These are phyloP conservation scores for Deroplatys truncata DNA, from an alignment of 2,888 invertebrate species.

Conservation along the genomic window DNA sequence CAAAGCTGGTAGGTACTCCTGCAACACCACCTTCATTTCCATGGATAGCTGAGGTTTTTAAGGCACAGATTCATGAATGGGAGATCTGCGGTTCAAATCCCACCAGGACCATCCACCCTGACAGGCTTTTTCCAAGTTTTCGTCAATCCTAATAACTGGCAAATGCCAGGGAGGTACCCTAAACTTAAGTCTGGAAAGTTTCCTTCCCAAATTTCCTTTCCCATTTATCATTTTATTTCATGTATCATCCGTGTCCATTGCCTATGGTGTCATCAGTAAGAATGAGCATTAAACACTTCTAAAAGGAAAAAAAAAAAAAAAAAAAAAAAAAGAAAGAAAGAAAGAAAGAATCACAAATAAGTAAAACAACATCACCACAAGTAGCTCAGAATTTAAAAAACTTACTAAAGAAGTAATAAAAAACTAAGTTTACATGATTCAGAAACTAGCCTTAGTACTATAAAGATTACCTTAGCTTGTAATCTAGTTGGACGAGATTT, in stretches of 20 bases:
- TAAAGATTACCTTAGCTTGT: constrained; percentile 59
- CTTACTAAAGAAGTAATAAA: neutral
- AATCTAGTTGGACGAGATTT: constrained; percentile 75
- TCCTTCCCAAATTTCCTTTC: no score
- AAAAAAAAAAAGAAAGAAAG: neutral
- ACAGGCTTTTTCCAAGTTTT: no score
- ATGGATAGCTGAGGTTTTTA: no score
- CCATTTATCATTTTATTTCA: neutral
- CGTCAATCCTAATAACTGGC: no score
- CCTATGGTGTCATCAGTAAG: neutral
- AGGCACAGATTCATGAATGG: no score
- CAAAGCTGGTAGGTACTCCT: no score
- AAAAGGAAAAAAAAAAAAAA: neutral
- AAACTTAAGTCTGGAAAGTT: no score
- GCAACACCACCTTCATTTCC: no score
- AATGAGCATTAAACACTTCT: neutral
- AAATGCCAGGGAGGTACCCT: no score
- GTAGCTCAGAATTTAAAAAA: neutral
- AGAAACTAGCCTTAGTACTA: neutral
- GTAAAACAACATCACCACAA: neutral
- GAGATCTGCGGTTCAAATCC: no score
- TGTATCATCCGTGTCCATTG: neutral
- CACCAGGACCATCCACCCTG: no score
- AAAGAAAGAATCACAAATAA: no score
- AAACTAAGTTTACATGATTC: neutral